Evolutionary conservation across 2,113 vertebrate genomes (phyloP).

Genomic region (Columba livia): DNA sequence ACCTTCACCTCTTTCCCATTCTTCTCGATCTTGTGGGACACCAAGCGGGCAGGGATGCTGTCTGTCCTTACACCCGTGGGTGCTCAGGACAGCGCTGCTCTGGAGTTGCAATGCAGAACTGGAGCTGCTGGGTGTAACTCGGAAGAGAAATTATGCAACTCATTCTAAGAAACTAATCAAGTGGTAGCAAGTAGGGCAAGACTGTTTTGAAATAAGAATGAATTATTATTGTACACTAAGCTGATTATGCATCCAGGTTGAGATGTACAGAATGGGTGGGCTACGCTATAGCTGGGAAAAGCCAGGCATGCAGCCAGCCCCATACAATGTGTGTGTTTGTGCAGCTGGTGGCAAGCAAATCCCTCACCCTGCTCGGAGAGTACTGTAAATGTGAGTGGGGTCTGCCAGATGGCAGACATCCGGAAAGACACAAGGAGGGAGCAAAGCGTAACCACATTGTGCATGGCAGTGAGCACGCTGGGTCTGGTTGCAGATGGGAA

Average conservation of each 20-base stretch:
- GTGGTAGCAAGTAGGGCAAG: neutral
- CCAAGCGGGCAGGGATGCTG: rapidly evolving
- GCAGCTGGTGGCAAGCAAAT: neutral
- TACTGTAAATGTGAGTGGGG: neutral
- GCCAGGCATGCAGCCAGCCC: neutral
- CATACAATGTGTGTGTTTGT: neutral
- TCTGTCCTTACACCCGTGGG: rapidly evolving
- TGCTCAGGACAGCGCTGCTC: neutral
- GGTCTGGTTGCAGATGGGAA: neutral
- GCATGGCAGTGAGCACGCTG: neutral
- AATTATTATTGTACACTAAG: neutral
- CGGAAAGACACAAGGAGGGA: neutral
- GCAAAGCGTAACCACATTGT: rapidly evolving
- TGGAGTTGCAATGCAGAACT: rapidly evolving
- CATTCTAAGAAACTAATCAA: neutral
- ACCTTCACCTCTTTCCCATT: neutral
- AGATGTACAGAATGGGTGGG: neutral
- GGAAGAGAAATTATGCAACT: neutral
- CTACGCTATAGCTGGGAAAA: neutral
- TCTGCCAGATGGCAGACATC: conserved; percentile 24
- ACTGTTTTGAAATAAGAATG: neutral
- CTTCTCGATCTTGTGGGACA: neutral
- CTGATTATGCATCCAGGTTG: neutral
- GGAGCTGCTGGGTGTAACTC: neutral
- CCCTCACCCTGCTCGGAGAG: neutral